These are phyloP conservation scores for Tetranychus truncatus DNA, from an alignment of 2,888 invertebrate species.

Conservation along the genomic window DNA sequence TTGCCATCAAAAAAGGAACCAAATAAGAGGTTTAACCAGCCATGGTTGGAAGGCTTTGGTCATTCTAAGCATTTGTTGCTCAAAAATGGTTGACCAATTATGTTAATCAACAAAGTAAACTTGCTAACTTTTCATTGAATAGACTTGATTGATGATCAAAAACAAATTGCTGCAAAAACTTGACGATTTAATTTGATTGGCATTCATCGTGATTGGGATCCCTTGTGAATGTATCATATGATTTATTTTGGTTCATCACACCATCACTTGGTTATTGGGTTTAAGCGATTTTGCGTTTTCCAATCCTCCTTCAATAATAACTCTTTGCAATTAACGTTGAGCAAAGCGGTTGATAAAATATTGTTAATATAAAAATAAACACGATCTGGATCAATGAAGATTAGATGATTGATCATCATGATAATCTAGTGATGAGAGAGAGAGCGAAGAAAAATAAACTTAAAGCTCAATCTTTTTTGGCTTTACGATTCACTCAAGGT, in stretches of 20 bases:
- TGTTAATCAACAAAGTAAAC: too few species aligned
- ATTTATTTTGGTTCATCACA: not conserved
- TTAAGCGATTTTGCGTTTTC: not conserved
- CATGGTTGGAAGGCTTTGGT: too few species aligned
- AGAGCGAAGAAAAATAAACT: not conserved
- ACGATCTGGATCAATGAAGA: not conserved
- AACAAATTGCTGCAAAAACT: too few species aligned
- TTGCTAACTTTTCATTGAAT: too few species aligned
- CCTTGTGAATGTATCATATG: not conserved
- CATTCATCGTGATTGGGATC: not conserved
- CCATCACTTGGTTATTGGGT: not conserved
- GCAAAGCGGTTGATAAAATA: not conserved
- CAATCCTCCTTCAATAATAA: not conserved
- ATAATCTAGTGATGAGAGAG: not conserved
- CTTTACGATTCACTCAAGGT: too few species aligned
- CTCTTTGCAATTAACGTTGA: not conserved
- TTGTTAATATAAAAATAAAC: not conserved
- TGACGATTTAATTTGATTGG: not conserved
- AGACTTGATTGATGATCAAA: too few species aligned
- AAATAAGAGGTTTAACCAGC: too few species aligned
- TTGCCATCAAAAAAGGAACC: too few species aligned
- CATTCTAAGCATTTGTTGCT: too few species aligned
- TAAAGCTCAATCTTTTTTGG: not conserved
- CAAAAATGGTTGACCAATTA: too few species aligned
- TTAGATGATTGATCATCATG: not conserved